phyloP scores from a whole-genome alignment of 2,888 invertebrate species.

The Neoscelio sp. region DNA sequence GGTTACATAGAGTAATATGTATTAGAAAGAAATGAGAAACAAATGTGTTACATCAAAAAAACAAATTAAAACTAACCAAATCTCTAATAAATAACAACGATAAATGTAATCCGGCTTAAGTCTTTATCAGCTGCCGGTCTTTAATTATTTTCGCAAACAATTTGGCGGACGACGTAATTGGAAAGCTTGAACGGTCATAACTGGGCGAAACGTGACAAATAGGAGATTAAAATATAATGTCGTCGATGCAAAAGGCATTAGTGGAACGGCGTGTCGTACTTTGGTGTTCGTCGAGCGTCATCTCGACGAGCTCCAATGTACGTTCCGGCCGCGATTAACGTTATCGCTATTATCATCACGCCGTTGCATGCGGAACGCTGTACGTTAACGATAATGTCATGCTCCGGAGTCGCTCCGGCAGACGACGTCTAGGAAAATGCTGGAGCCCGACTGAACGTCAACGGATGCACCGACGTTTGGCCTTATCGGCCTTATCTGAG shows the following conservation, averaged over 20 bases:
- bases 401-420: constrained; percentile 61
- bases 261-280: constrained; percentile 1
- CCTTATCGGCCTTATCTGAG: constrained; percentile 70
- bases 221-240: constrained; percentile 20
- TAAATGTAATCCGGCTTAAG: no score
- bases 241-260: constrained; percentile 36
- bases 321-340: constrained; percentile 56
- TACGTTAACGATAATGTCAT: constrained; percentile 74
- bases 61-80: no score
- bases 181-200: constrained; percentile 1
- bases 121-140: no score
- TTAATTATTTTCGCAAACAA: no score
- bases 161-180: not conserved
- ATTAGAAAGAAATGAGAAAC: no score
- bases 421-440: constrained; percentile 26
- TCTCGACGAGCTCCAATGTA: constrained; percentile 25
- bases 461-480: constrained; percentile 59
- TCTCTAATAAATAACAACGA: no score
- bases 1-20: no score
- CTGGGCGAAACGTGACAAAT: constrained; percentile 32
- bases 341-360: constrained; percentile 70
- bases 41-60: no score
- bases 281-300: constrained; percentile 16
- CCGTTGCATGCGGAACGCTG: constrained; percentile 67
- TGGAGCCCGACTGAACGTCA: constrained; percentile 49